Evolutionary conservation across 2,797 vertebrate genomes (phyloP).

Genomic region (Enteromius fasciolatus): DNA sequence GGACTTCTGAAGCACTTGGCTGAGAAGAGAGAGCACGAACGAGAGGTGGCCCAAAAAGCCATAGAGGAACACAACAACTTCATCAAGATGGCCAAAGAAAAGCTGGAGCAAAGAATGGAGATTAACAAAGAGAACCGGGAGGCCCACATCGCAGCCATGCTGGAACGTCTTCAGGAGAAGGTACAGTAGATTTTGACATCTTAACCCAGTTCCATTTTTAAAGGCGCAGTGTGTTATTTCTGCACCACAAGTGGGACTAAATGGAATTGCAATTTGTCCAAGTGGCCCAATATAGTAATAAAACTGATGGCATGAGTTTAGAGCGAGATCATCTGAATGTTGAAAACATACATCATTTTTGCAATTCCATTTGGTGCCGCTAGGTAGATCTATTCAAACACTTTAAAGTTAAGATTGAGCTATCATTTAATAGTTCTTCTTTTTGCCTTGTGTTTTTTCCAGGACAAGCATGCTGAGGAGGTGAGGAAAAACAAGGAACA

Average conservation of each 20-base stretch:
- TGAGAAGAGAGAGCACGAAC: slow-evolving; percentile 88
- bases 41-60: slow-evolving; percentile 91
- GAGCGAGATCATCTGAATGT: neutral
- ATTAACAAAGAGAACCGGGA: slow-evolving; percentile 87
- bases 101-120: slow-evolving; percentile 87
- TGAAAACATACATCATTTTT: neutral
- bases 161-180: slow-evolving; percentile 90
- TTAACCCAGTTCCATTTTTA: neutral
- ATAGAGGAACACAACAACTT: slow-evolving; percentile 87
- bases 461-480: slow-evolving; percentile 93
- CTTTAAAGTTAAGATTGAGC: neutral
- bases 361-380: neutral
- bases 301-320: neutral
- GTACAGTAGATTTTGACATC: slow-evolving; percentile 63
- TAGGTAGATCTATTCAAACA: slow-evolving; percentile 1
- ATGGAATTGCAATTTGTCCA: slow-evolving; percentile 3
- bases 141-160: slow-evolving; percentile 86
- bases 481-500: slow-evolving; percentile 88
- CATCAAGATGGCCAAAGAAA: slow-evolving; percentile 88
- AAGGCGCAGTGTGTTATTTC: neutral
- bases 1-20: slow-evolving; percentile 92
- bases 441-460: slow-evolving; percentile 60
- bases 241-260: neutral
- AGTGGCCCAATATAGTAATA: neutral
- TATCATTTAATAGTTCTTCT: neutral